Base-by-base conservation (phyloP, 1,140 invertebrate species). In the Brachionus calyciflorus region DNA sequence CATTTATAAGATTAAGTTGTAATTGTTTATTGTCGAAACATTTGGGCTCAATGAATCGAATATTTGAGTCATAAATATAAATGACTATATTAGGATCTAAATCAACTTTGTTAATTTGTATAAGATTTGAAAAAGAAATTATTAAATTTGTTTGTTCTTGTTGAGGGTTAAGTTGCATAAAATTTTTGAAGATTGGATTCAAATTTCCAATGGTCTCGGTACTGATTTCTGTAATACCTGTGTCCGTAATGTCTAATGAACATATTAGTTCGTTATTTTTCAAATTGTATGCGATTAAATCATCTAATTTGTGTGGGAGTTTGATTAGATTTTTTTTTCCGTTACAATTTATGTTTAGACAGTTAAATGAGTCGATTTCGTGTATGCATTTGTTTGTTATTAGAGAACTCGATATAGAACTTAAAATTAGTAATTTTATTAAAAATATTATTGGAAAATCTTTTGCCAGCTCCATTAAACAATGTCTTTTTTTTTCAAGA, bases 331-430 rank as follows among this genome's bases (percentile, higher is more conserved):
- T 37, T 44, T 24, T 65, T 19, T 44, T 65, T 19, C 60, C 60
- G 24, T 24, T 65, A 41, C 60, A 65, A 24, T 65, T 65, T 19
- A 65, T 65, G 60, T 65, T 65, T 24, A 65, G 12, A 44, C 60
- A 65, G 19, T 65, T 46, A 24, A 65, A 65, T n/a, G 30, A 44
- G 37, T 65, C 60, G 37, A 65, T 44, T 19, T 65, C 40, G 37
- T 65, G 44, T 9, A 19, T 12, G 10, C 60, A 65, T 44, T 41
- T 65, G 55, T 28, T 37, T n/a, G n/a, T n/a, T n/a, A n/a, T n/a
- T n/a, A n/a, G n/a, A n/a, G n/a, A n/a, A n/a, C n/a, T n/a, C n/a
- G n/a, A n/a, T n/a, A n/a, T n/a, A n/a, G n/a, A n/a, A n/a, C n/a
- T n/a, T n/a, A n/a, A n/a, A n/a, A n/a, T n/a, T n/a, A n/a, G n/a